Conservation (phyloP, 2,113 vertebrate species). For the Clarias batrachus region DNA sequence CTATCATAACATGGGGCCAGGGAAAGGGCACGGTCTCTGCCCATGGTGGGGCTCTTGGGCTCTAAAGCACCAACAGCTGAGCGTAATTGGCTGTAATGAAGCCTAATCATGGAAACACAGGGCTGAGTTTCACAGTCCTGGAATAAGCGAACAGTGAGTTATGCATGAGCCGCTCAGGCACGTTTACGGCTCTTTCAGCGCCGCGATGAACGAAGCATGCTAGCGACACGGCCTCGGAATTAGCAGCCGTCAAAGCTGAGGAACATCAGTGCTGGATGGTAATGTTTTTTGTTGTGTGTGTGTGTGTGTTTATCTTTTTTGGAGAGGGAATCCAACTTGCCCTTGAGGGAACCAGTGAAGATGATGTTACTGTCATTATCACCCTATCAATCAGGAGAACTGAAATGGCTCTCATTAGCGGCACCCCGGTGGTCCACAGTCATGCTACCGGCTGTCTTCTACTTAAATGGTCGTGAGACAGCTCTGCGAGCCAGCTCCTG, state of each 20-base stretch:
- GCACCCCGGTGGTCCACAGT: conserved; percentile 33
- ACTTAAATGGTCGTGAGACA: background rate
- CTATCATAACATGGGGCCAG: conserved; percentile 74
- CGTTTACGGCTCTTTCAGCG: conserved; percentile 11
- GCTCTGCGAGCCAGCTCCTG: background rate
- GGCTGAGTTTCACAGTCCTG: conserved; percentile 71
- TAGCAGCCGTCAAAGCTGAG: background rate
- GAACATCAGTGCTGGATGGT: conserved; percentile 14
- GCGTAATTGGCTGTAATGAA: conserved; percentile 77
- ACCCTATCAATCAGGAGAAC: conserved; percentile 41
- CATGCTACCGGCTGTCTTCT: background rate
- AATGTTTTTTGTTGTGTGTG: background rate
- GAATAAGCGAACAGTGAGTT: conserved; percentile 67
- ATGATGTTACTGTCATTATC: conserved; percentile 43
- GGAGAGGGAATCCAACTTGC: background rate
- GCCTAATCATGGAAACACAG: conserved; percentile 74
- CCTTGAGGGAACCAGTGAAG: conserved; percentile 21
- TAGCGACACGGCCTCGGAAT: conserved; percentile 27
- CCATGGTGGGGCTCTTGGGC: conserved; percentile 62
- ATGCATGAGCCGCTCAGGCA: conserved; percentile 64
- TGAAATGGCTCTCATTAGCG: conserved; percentile 6
- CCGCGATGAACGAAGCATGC: conserved; percentile 36
- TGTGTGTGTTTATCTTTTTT: background rate
- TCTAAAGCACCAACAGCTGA: conserved; percentile 70
- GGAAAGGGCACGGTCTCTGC: conserved; percentile 64